Base-by-base conservation (phyloP, 1,140 invertebrate genomes). In the Lucilia cuprina region DNA sequence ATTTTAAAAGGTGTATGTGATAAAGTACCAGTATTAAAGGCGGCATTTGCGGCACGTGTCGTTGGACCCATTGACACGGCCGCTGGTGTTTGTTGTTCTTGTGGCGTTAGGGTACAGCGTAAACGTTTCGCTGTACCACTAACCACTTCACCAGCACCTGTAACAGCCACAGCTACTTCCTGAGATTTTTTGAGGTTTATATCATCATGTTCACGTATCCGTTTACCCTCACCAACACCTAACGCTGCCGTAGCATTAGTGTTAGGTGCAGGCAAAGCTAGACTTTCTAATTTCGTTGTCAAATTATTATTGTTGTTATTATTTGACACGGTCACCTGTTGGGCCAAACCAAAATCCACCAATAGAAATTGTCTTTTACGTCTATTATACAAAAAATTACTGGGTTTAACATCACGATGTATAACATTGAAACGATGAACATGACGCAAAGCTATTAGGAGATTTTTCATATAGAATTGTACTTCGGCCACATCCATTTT, bases 401-500 rank as follows among this genome's bases (percentile, higher is more conserved):
- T 96, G 7, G 97, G 97, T 92, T 98, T 98, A n/a, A 98, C 94
- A 90, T 98, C 97, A 86, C 97, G 92, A 91, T 98, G 97, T 86
- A 98, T 97, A 82, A 98, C 94, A 85, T 95, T 94, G 90, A 96
- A 96, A 83, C 94, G 93, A 92, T 98, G 97, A 74, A 98, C 96
- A 87, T 96, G 93, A 74, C 92, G 91, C 74, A 98, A 91, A 7
- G 97, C 96, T 78, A 94, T 92, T 84, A 98, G 90, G 74, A 98
- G 91, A 87, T 97, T 96, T 87, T 92, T 94, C 94, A 98, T 96
- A 89, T 98, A 98, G 82, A 94, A 92, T 86, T 94, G 93, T 9
- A 96, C 93, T 92, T 98, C 97, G 50, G 91, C 88, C 4, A 94
- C 92, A 87, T 93, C 93, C 95, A 96, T 95, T 83, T 94, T 92